Conservation (phyloP, 1,140 invertebrate genomes). For the Drosophila ananassae region DNA sequence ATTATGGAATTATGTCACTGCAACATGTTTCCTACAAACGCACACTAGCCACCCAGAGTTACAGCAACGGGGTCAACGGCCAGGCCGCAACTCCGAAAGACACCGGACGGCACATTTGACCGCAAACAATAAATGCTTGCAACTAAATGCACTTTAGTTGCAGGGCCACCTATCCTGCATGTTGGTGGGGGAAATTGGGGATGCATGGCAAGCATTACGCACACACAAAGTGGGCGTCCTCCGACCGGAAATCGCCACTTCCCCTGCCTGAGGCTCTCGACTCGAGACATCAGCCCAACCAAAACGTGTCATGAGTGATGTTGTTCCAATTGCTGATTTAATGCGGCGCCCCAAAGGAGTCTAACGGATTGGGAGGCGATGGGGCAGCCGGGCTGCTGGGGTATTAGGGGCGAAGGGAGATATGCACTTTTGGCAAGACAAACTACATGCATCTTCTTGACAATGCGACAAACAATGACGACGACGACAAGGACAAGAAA, state of each 20-base stretch:
- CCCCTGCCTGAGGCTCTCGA: constrained; percentile 5
- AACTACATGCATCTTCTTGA: constrained; percentile 82
- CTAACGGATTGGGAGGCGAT: constrained; percentile 25
- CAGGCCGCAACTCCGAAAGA: constrained; percentile 56
- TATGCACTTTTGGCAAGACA: constrained; percentile 71
- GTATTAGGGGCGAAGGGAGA: background rate
- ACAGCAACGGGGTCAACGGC: constrained; percentile 57
- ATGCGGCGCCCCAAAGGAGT: constrained; percentile 63
- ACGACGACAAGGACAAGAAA: constrained; percentile 76
- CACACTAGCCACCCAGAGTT: constrained; percentile 24
- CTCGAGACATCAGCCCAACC: constrained; percentile 51
- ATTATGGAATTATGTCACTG: constrained; percentile 81
- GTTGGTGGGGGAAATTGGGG: constrained; percentile 26
- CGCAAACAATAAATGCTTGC: constrained; percentile 81
- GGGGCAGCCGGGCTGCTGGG: background rate
- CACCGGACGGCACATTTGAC: constrained; percentile 69
- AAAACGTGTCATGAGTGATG: constrained; percentile 82
- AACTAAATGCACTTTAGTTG: constrained; percentile 82
- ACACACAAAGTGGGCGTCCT: constrained; percentile 65
- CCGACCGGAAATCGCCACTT: constrained; percentile 11
- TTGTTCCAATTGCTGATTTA: constrained; percentile 83
- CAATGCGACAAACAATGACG: constrained; percentile 80
- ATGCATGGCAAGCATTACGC: constrained; percentile 79
- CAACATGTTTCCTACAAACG: constrained; percentile 65
- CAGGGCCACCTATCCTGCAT: constrained; percentile 36